phyloP scores from a whole-genome alignment of 2,888 invertebrate genomes.

The Drosophila stalkeri region DNA sequence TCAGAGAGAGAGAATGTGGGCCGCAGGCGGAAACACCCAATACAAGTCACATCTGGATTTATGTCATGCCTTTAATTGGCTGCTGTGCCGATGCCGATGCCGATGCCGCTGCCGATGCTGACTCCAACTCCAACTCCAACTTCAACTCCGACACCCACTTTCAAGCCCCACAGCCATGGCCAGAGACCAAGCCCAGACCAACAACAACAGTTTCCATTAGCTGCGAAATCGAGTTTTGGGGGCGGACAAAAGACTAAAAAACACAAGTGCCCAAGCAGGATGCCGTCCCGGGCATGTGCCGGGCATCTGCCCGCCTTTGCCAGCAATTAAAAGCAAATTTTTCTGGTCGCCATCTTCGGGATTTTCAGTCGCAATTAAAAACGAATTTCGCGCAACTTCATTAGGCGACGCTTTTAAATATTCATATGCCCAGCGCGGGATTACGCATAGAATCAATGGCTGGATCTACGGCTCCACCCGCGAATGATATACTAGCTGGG shows the following conservation, averaged over 20 bases:
- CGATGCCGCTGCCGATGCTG: constrained; percentile 16
- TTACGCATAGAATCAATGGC: constrained; percentile 30
- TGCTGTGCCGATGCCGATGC: constrained; percentile 74
- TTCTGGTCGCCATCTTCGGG: constrained; percentile 77
- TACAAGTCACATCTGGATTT: constrained; percentile 85
- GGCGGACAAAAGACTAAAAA: constrained; percentile 57
- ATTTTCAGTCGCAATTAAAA: constrained; percentile 78
- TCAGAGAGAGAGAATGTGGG: constrained; percentile 68
- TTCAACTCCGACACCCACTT: constrained; percentile 15
- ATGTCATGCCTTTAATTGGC: constrained; percentile 85
- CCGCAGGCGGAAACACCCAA: constrained; percentile 85
- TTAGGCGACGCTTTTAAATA: constrained; percentile 70
- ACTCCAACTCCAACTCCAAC: constrained; percentile 22
- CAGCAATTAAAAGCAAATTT: constrained; percentile 81
- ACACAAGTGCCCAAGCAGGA: constrained; percentile 68
- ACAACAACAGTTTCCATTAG: constrained; percentile 66
- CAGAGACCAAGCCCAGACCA: constrained; percentile 32
- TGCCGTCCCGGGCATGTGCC: background rate
- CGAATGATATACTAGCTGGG: constrained; percentile 34
- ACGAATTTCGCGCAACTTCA: constrained; percentile 80
- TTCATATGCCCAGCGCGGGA: constrained; percentile 58
- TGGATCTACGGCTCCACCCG: constrained; percentile 33
- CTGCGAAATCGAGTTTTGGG: constrained; percentile 78
- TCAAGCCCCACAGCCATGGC: constrained; percentile 33
- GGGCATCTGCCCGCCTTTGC: constrained; percentile 41